Evolutionary conservation across 2,888 invertebrate species (phyloP).

Genomic region (Peribatodes rhomboidaria): DNA sequence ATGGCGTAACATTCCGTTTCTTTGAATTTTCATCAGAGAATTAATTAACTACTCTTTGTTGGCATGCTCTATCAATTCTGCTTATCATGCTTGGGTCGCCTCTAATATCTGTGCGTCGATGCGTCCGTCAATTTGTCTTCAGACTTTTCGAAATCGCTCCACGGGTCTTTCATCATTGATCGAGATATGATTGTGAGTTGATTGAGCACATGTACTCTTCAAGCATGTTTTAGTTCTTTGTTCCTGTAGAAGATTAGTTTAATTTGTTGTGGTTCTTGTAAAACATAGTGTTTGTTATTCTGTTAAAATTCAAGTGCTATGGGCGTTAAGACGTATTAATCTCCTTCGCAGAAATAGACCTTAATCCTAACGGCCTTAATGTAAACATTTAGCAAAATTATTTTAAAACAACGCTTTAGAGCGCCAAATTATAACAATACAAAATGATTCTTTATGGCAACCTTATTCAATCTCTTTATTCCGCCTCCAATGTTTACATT

Average conservation of each 20-base stretch:
- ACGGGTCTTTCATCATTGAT: slow-evolving; percentile 66
- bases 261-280: background rate
- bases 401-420: no score
- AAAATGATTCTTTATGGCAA: slow-evolving; percentile 4
- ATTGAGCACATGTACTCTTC: slow-evolving; percentile 43
- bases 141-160: slow-evolving; percentile 66
- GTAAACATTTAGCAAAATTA: no score
- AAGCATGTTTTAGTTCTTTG: slow-evolving; percentile 17
- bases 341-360: background rate
- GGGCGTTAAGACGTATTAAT: background rate
- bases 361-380: background rate
- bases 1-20: slow-evolving; percentile 60
- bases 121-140: slow-evolving; percentile 77
- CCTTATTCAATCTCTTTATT: slow-evolving; percentile 4
- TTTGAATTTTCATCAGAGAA: slow-evolving; percentile 75
- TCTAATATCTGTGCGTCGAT: slow-evolving; percentile 60
- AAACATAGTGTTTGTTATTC: background rate
- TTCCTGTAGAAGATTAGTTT: slow-evolving; percentile 5
- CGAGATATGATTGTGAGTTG: slow-evolving; percentile 50
- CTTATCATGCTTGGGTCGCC: slow-evolving; percentile 72
- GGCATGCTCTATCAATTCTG: slow-evolving; percentile 75
- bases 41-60: slow-evolving; percentile 82
- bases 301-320: no score
- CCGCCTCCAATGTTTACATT: slow-evolving; percentile 23
- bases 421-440: background rate